Evolutionary conservation across 1,140 invertebrate species (phyloP), one percentile per base, ranked within the genome.

Genomic region (Melanaphis sacchari): DNA sequence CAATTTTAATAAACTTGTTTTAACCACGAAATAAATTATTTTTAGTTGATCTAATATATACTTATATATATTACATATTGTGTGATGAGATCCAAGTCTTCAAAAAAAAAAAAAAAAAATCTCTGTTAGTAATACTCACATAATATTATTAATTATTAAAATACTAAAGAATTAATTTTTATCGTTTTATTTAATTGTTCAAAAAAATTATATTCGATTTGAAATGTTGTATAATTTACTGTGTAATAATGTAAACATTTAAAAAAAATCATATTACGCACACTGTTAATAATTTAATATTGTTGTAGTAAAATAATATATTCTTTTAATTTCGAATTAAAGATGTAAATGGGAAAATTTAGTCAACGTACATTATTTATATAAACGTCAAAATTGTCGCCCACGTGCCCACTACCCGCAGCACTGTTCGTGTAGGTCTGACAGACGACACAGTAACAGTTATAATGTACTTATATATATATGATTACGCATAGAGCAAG

Each of bases 341-440:
- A n/a, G 26, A 46, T 43, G 26, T 87, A 43, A 43, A 46, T 87
- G 84, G 22, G 18, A 87, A n/a, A 43, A 43, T 87, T n/a, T 84
- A 41, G 84, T 87, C 40, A 41, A n/a, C 31, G 41, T 87, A 87
- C 84, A 87, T 87, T 87, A 54, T 89, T 89, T 54, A 52, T 54
- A 49, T 26, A 40, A 89, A 89, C 49, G 88, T 54, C 88, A 89
- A 52, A n/a, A 36, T 18, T 31, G 36, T 52, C 2, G 41, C 84
- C 40, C 82, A 11, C 46, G 1, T 49, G 46, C 15, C 38, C 81
- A 84, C 38, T 43, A 43, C 43, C 9, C 43, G 43, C 9, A 43
- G 43, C 38, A 38, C 43, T 46, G 3, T 43, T 15, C n/a, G 31
- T 49, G 38, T n/a, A 22, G 31, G 49, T 46, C 49, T 49, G 88